Percentiles rank a stretch among this genome's conserved stretches.
Evolutionary conservation across 2,113 vertebrate species (phyloP).

Genomic region (Perca fluviatilis): DNA sequence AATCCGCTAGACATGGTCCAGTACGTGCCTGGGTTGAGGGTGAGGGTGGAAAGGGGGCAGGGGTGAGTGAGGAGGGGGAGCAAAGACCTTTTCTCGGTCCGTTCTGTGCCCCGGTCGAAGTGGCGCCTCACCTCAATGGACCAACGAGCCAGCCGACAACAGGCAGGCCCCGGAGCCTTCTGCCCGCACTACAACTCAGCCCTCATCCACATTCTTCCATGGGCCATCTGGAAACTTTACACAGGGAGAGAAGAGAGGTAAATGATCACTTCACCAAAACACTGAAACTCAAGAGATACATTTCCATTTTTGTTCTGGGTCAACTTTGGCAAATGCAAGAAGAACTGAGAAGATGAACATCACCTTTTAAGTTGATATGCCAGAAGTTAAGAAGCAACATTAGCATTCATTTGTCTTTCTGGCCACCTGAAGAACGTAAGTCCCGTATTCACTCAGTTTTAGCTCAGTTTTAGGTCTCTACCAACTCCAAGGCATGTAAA

Average conservation of each 20-base stretch:
- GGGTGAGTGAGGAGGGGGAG: slow-evolving; percentile 70
- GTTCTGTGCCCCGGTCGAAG: slow-evolving; percentile 75
- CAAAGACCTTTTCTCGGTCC: slow-evolving; percentile 66
- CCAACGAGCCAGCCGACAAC: slow-evolving; percentile 71
- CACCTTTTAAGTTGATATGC: not conserved
- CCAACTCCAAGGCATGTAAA: not conserved
- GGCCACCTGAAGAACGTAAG: not conserved
- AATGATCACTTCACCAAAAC: slow-evolving; percentile 13
- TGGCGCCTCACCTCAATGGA: slow-evolving; percentile 69
- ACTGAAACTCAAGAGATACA: not conserved
- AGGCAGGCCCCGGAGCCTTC: slow-evolving; percentile 81
- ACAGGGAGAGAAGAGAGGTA: slow-evolving; percentile 67
- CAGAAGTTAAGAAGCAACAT: not conserved
- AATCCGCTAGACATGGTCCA: slow-evolving; percentile 94
- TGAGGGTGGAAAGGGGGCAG: slow-evolving; percentile 79
- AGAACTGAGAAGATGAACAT: not conserved
- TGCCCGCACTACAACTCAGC: slow-evolving; percentile 79
- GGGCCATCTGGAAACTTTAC: slow-evolving; percentile 79
- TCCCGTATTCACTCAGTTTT: not conserved
- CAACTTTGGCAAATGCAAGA: not conserved
- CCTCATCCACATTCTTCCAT: slow-evolving; percentile 82
- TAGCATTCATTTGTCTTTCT: not conserved
- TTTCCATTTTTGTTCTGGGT: not conserved
- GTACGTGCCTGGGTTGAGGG: slow-evolving; percentile 73
- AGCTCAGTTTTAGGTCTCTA: slow-evolving; percentile 5